Percentiles rank a stretch among this genome's conserved stretches.
These are phyloP conservation scores for Apotomis turbidana DNA, from an alignment of 2,888 invertebrate genomes.

Conservation along the genomic window DNA sequence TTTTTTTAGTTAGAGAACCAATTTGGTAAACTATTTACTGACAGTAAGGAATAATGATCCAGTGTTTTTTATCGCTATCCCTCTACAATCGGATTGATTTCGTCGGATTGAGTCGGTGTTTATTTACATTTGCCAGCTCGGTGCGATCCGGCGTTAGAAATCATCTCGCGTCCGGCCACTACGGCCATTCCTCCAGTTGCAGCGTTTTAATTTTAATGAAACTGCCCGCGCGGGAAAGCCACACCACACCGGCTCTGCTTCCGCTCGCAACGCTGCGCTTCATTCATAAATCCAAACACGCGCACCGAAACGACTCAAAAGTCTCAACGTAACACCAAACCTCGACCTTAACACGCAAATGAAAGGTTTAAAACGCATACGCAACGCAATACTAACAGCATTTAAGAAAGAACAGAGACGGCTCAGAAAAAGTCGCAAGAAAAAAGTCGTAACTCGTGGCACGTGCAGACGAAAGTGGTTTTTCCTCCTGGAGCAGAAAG, in stretches of 20 bases:
- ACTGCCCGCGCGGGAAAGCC: slow-evolving; percentile 81
- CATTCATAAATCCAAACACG: slow-evolving; percentile 77
- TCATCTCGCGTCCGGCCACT: slow-evolving; percentile 76
- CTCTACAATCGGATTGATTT: slow-evolving; percentile 28
- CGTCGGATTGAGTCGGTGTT: slow-evolving; percentile 22
- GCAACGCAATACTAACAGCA: slow-evolving; percentile 48
- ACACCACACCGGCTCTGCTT: slow-evolving; percentile 79
- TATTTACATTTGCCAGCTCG: slow-evolving; percentile 30
- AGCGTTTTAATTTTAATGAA: slow-evolving; percentile 83
- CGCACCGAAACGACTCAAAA: slow-evolving; percentile 54
- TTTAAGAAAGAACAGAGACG: slow-evolving; percentile 52
- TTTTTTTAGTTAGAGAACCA: slow-evolving; percentile 35
- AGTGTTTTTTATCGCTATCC: slow-evolving; percentile 1
- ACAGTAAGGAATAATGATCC: slow-evolving; percentile 36
- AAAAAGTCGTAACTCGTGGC: slow-evolving; percentile 77
- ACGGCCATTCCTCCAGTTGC: slow-evolving; percentile 80
- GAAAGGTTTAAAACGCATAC: slow-evolving; percentile 53
- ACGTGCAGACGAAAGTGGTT: slow-evolving; percentile 78
- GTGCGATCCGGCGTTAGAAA: slow-evolving; percentile 65
- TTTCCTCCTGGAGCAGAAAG: slow-evolving; percentile 74
- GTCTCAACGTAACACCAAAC: slow-evolving; percentile 50
- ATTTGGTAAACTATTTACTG: slow-evolving; percentile 41
- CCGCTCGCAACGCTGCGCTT: slow-evolving; percentile 82
- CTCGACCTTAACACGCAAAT: slow-evolving; percentile 53
- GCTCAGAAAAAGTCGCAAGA: slow-evolving; percentile 73